Base-by-base conservation (phyloP, 1,140 invertebrate species). In the Scaptomyza hsui region DNA sequence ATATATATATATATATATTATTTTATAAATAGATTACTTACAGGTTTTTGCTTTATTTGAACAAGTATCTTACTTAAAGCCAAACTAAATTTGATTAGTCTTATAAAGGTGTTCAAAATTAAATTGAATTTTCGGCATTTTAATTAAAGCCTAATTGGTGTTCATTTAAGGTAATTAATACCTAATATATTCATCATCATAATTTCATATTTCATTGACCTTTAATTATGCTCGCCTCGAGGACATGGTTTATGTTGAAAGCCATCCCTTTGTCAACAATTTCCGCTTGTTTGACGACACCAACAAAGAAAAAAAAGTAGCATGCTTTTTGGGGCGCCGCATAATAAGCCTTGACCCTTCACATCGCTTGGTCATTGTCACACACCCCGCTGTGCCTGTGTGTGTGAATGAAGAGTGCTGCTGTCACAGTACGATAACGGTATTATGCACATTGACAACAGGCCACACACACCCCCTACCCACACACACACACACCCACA, bases 361-460 rank as follows among this genome's bases (percentile, higher is more conserved):
- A 42, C 67, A 55, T 56, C 19, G 41, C 21, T 68, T 57, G 21
- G 48, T 13, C 21, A 29, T 37, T 57, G 62, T 52, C 61, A 57
- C 69, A 47, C 48, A 44, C 56, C 52, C 52, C 37, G 45, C 72
- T 55, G 44, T 51, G 59, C 15, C 29, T 53, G 41, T 57, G 62
- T 51, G 35, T 63, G 37, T 51, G 55, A 42, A 12, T 49, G 55
- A 60, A 41, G 70, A 60, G 62, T 78, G 61, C 73, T 86, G 70
- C 73, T 76, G 73, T 88, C 69, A 81, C 78, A 72, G 65, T 42
- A 62, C 75, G 81, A 86, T 86, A 86, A 86, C 77, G 82, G 82
- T 81, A 86, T 86, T 86, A 86, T 80, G 81, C 77, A 68, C 81
- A 85, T 72, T 85, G 81, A 86, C 81, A 85, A 86, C 81, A 75